Evolutionary conservation across 2,888 invertebrate species (phyloP).

Genomic region (Drosophila subquinaria): DNA sequence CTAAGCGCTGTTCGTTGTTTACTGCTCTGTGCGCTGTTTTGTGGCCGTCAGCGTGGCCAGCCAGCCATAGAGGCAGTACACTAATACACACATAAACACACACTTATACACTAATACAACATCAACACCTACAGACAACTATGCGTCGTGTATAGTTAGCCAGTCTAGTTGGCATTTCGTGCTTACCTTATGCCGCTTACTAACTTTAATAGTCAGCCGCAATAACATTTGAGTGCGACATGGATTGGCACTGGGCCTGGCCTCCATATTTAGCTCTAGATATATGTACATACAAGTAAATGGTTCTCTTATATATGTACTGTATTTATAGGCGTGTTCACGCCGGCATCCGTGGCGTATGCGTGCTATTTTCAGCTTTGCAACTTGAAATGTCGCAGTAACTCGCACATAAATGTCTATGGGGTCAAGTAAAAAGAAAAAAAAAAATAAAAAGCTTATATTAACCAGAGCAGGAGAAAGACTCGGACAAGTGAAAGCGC

Average conservation of each 20-base stretch:
- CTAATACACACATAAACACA: slow-evolving; percentile 47
- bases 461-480: slow-evolving; percentile 45
- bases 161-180: slow-evolving; percentile 80
- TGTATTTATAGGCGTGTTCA: slow-evolving; percentile 58
- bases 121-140: slow-evolving; percentile 25
- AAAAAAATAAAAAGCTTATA: neutral
- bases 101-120: slow-evolving; percentile 11
- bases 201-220: slow-evolving; percentile 67
- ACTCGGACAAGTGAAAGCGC: slow-evolving; percentile 49
- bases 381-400: slow-evolving; percentile 66
- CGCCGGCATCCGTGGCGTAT: slow-evolving; percentile 76
- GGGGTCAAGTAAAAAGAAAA: slow-evolving; percentile 6
- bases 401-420: slow-evolving; percentile 43
- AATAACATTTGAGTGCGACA: slow-evolving; percentile 28
- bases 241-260: slow-evolving; percentile 42
- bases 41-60: slow-evolving; percentile 80
- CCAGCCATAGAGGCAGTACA: slow-evolving; percentile 73
- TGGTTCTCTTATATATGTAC: slow-evolving; percentile 13
- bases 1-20: slow-evolving; percentile 81
- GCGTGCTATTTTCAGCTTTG: slow-evolving; percentile 78
- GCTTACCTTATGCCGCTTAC: slow-evolving; percentile 78
- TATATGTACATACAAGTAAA: slow-evolving; percentile 10
- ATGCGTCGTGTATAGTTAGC: slow-evolving; percentile 48
- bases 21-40: slow-evolving; percentile 77
- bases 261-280: slow-evolving; percentile 60